A percentile compares a stretch with the other conserved stretches of the same genome.
Evolutionary conservation across 2,888 invertebrate species (phyloP).

Genomic region (Pyrgus malvae): DNA sequence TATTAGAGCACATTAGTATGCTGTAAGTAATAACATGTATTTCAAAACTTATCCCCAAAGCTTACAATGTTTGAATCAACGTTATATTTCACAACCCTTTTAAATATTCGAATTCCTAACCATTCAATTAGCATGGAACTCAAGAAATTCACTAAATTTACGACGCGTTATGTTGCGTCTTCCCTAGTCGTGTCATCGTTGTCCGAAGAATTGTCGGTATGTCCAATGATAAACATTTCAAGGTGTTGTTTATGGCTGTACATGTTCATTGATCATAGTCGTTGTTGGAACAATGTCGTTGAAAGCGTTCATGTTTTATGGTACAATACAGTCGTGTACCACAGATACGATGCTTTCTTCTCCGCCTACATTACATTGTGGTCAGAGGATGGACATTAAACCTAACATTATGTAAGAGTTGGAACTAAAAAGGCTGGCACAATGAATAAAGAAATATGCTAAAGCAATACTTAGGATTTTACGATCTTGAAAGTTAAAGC

Average conservation of each 20-base stretch:
- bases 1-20: background rate
- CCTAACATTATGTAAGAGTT: constrained; percentile 7
- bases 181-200: constrained; percentile 10
- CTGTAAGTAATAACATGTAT: background rate
- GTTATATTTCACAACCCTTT: constrained; percentile 22
- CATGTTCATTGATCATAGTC: constrained; percentile 26
- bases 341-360: constrained; percentile 13
- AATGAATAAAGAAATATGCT: background rate
- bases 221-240: constrained; percentile 22
- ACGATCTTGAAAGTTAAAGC: background rate
- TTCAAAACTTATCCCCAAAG: background rate
- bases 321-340: constrained; percentile 12
- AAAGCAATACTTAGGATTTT: background rate
- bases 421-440: constrained; percentile 1
- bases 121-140: constrained; percentile 24
- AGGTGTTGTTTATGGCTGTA: constrained; percentile 23
- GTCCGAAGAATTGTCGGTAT: constrained; percentile 20
- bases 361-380: constrained; percentile 23
- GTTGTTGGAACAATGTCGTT: constrained; percentile 25
- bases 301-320: constrained; percentile 24
- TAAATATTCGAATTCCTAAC: constrained; percentile 14
- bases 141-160: constrained; percentile 21
- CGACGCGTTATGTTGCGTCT: constrained; percentile 13
- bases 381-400: constrained; percentile 17
- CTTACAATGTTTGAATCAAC: background rate